phyloP scores from a whole-genome alignment of 2,888 invertebrate genomes.

The Bombylius discolor region DNA sequence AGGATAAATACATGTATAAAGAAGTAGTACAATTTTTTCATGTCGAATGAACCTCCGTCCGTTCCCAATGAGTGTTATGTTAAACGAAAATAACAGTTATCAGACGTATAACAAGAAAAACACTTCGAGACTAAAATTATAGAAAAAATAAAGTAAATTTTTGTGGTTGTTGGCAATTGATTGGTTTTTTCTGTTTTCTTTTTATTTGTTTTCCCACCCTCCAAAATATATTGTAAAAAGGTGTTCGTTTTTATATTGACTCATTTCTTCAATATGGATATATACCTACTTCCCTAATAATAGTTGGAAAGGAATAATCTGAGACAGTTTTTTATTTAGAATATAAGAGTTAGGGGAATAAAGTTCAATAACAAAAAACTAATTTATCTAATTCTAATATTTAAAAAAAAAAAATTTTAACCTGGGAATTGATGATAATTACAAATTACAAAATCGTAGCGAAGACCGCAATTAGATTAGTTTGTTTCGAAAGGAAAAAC shows the following conservation, averaged over 20 bases:
- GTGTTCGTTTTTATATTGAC: conserved; percentile 1
- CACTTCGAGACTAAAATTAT: neutral
- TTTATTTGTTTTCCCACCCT: neutral
- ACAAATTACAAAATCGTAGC: neutral
- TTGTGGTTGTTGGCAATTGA: conserved; percentile 7
- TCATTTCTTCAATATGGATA: neutral
- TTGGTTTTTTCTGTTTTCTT: conserved; percentile 4
- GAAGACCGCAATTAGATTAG: neutral
- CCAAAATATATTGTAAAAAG: neutral
- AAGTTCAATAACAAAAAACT: neutral
- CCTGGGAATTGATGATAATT: conserved; percentile 6
- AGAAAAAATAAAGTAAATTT: conserved; percentile 2
- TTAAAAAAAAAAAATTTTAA: neutral
- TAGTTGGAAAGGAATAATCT: neutral
- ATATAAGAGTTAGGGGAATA: neutral
- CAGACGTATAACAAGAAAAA: neutral
- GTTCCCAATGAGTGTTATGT: neutral
- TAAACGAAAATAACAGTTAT: conserved; percentile 1
- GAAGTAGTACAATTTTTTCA: no score
- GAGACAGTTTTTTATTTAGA: neutral
- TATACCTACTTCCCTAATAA: neutral
- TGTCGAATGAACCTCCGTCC: no score
- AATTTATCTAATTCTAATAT: neutral
- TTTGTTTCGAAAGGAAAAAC: conserved; percentile 1
- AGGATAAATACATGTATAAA: no score